Evolutionary conservation across 1,140 invertebrate genomes (phyloP).

Genomic region (Aricia agestis): DNA sequence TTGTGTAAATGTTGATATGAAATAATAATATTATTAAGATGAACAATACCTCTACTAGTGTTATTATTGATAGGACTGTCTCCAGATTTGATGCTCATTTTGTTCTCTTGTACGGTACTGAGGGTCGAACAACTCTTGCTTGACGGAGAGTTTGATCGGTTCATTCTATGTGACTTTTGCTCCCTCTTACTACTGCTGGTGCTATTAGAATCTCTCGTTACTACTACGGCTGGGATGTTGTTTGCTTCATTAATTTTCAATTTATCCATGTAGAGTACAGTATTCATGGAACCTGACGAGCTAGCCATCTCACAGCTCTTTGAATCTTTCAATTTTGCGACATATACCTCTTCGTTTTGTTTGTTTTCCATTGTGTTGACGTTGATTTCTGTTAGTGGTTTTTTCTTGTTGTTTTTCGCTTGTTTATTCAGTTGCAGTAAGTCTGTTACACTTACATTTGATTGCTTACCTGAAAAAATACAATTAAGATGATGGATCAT

Average conservation of each 20-base stretch:
- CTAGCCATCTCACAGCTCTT: constrained; percentile 45
- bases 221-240: constrained; percentile 40
- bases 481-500: no score
- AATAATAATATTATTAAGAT: background rate
- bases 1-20: no score
- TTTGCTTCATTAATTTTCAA: constrained; percentile 39
- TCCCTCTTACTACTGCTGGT: constrained; percentile 20
- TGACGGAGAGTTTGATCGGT: constrained; percentile 53
- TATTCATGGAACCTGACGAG: constrained; percentile 48
- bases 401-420: constrained; percentile 42
- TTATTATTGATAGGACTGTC: constrained; percentile 45
- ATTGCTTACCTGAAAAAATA: constrained; percentile 59
- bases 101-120: constrained; percentile 59
- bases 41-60: constrained; percentile 48
- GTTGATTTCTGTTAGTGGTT: constrained; percentile 51
- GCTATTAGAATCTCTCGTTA: constrained; percentile 37
- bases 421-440: constrained; percentile 50
- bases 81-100: constrained; percentile 50
- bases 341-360: constrained; percentile 36
- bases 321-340: constrained; percentile 47
- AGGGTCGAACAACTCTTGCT: constrained; percentile 56
- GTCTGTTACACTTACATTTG: constrained; percentile 54
- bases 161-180: constrained; percentile 27
- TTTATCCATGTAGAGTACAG: constrained; percentile 52
- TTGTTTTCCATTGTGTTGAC: constrained; percentile 46